Evolutionary conservation across 2,113 vertebrate genomes (phyloP).

Genomic region (Podarcis raffonei): DNA sequence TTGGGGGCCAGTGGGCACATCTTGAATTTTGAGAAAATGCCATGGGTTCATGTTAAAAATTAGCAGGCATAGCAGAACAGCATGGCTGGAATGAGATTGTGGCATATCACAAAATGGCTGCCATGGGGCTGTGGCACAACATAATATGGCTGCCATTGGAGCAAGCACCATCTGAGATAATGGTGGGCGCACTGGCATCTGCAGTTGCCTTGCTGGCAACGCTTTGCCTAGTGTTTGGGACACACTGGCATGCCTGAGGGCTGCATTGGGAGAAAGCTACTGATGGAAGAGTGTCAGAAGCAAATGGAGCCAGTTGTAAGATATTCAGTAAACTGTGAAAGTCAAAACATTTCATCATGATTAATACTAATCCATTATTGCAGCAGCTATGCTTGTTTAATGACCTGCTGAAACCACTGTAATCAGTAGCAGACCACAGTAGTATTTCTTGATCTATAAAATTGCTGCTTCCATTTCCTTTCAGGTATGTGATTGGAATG

Average conservation of each 20-base stretch:
- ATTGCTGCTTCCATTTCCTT: conserved; percentile 1
- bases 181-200: too few relatives aligned
- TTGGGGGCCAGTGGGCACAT: too few relatives aligned
- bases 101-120: too few relatives aligned
- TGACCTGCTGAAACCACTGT: neutral
- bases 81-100: too few relatives aligned
- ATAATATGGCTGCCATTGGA: too few relatives aligned
- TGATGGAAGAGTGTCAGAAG: neutral
- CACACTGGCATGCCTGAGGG: neutral
- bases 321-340: neutral
- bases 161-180: too few relatives aligned
- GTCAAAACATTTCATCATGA: neutral
- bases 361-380: neutral
- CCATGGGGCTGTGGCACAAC: too few relatives aligned
- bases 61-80: too few relatives aligned
- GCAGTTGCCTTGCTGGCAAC: too few relatives aligned
- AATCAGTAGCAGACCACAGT: neutral
- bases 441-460: conserved; percentile 35
- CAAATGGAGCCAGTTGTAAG: neutral
- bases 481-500: conserved; percentile 28
- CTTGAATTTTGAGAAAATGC: too few relatives aligned
- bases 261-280: neutral
- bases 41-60: too few relatives aligned
- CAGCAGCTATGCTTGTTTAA: neutral
- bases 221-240: neutral